Percentiles rank a stretch among this genome's conserved stretches.
These are phyloP conservation scores for Ranitomeya imitator DNA, from an alignment of 2,113 vertebrate species.

Conservation along the genomic window DNA sequence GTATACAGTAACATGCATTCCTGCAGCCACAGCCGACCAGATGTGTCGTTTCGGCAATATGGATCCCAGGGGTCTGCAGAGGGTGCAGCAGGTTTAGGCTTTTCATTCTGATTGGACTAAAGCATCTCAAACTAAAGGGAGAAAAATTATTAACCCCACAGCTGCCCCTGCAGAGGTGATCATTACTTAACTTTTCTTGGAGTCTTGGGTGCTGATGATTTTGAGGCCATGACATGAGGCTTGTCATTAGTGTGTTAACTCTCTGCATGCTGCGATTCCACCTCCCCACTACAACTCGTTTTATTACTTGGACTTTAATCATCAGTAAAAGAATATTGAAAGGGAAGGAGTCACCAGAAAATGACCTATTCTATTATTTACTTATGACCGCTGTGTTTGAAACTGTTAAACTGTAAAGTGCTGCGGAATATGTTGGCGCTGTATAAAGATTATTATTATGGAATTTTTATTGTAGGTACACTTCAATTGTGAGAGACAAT, in stretches of 20 bases:
- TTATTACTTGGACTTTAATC: neutral
- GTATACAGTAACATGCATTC: neutral
- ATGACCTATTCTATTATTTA: too few species aligned
- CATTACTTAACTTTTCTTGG: neutral
- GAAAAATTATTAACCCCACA: neutral
- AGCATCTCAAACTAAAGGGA: constrained; percentile 7
- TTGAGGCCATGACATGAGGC: neutral
- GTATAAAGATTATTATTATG: too few species aligned
- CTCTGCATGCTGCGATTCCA: neutral
- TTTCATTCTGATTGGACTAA: constrained; percentile 25
- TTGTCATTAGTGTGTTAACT: neutral
- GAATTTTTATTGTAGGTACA: too few species aligned
- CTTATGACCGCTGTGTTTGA: too few species aligned
- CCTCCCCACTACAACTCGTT: neutral
- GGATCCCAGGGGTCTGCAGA: neutral
- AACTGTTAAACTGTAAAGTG: too few species aligned
- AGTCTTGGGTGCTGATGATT: neutral
- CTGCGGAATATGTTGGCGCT: too few species aligned
- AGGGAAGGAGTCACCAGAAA: neutral
- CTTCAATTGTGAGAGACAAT: too few species aligned
- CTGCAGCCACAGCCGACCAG: neutral
- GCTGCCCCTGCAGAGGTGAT: neutral
- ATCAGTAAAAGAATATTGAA: neutral
- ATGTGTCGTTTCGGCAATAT: constrained; percentile 27
- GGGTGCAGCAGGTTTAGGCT: constrained; percentile 25